A percentile compares a stretch with the other conserved stretches of the same genome.
Evolutionary conservation across 2,888 invertebrate genomes (phyloP).

Genomic region (Parascotia fuliginaria): DNA sequence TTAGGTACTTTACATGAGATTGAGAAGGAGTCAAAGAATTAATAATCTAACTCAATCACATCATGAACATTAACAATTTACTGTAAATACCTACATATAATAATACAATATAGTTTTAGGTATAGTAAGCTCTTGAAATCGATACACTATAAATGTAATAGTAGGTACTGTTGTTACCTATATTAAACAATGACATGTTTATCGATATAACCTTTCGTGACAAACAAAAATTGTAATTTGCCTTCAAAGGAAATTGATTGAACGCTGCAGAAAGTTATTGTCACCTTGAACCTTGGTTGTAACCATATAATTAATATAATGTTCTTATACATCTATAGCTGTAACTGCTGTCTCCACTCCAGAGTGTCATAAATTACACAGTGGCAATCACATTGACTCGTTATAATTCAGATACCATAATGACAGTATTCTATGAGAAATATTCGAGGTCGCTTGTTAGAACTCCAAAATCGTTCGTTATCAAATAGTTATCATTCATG

Average conservation of each 20-base stretch:
- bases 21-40: too few species aligned
- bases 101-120: background rate
- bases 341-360: too few species aligned
- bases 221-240: constrained; percentile 36
- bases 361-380: too few species aligned
- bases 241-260: constrained; percentile 33
- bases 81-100: too few species aligned
- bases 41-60: too few species aligned
- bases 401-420: constrained; percentile 38
- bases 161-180: too few species aligned
- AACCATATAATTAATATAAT: constrained; percentile 38
- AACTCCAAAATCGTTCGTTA: constrained; percentile 39
- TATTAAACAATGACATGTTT: constrained; percentile 12
- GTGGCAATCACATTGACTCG: constrained; percentile 54
- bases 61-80: too few species aligned
- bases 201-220: constrained; percentile 34
- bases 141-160: constrained; percentile 3
- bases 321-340: constrained; percentile 48
- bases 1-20: too few species aligned
- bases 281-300: constrained; percentile 45
- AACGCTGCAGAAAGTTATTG: constrained; percentile 36
- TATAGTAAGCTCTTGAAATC: constrained; percentile 1
- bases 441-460: constrained; percentile 29
- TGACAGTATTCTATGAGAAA: constrained; percentile 36
- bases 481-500: constrained; percentile 45